phyloP scores from a whole-genome alignment of 2,797 vertebrate species.

The Acrocephalus scirpaceus region DNA sequence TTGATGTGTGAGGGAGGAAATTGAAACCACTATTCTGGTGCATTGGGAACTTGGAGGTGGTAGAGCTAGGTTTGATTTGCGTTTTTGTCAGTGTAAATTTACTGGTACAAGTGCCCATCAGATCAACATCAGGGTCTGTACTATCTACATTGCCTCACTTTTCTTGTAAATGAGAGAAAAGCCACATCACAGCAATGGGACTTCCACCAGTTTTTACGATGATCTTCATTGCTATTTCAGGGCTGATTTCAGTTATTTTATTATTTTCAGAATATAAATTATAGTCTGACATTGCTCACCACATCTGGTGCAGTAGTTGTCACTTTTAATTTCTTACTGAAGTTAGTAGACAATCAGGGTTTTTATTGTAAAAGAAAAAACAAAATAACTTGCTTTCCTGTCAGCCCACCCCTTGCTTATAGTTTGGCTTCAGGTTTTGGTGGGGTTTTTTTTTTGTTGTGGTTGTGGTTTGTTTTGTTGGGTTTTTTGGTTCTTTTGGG shows the following conservation, averaged over 20 bases:
- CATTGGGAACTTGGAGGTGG: neutral
- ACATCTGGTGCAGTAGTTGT: neutral
- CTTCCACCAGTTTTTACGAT: neutral
- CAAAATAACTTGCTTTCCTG: neutral
- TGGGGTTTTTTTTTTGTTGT: neutral
- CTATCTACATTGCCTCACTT: neutral
- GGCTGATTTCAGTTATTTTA: neutral
- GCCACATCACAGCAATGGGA: neutral
- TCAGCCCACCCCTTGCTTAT: neutral
- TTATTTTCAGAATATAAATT: conserved; percentile 14
- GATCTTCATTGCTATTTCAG: neutral
- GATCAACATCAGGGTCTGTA: neutral
- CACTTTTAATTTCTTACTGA: neutral
- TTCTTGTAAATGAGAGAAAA: conserved; percentile 11
- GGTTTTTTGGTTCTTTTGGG: neutral
- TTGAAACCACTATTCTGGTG: neutral
- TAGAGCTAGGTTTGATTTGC: neutral
- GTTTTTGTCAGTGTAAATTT: neutral
- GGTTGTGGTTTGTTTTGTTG: too few relatives aligned
- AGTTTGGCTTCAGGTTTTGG: neutral
- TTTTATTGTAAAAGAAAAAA: neutral
- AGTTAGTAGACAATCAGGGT: neutral
- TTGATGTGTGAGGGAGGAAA: neutral
- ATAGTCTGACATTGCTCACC: neutral
- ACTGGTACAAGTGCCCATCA: neutral